Evolutionary conservation across 2,797 vertebrate species (phyloP).

Genomic region (Phoxinus dragarum): DNA sequence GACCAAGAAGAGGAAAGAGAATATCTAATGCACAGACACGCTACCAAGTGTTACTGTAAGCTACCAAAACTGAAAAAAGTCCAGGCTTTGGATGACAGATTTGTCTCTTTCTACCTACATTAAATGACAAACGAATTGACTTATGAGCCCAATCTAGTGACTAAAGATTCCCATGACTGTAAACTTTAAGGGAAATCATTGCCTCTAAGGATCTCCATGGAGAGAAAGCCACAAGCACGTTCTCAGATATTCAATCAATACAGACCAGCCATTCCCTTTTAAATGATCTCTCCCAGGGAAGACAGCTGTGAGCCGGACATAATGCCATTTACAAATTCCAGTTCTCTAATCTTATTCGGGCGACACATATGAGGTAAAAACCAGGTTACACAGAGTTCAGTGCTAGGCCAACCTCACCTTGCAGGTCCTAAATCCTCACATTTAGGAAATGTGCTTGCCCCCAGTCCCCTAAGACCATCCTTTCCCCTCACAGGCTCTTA

Average conservation of each 20-base stretch:
- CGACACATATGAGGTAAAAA: slow-evolving; percentile 48
- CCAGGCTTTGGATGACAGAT: slow-evolving; percentile 8
- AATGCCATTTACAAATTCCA: slow-evolving; percentile 23
- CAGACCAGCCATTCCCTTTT: slow-evolving; percentile 31
- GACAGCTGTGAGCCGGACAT: neutral
- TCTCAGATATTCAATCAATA: slow-evolving; percentile 38
- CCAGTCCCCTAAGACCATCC: slow-evolving; percentile 39
- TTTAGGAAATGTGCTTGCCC: slow-evolving; percentile 30
- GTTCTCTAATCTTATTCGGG: neutral
- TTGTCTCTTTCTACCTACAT: slow-evolving; percentile 17
- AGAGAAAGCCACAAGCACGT: slow-evolving; percentile 16
- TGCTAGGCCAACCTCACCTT: neutral
- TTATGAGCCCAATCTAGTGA: slow-evolving; percentile 42
- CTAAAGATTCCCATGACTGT: slow-evolving; percentile 25
- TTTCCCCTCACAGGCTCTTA: slow-evolving; percentile 56
- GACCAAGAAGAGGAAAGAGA: neutral
- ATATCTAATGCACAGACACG: slow-evolving; percentile 18
- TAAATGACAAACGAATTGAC: slow-evolving; percentile 43
- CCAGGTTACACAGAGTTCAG: slow-evolving; percentile 25
- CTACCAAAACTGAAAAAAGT: neutral
- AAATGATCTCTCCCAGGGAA: slow-evolving; percentile 38
- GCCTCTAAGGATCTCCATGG: slow-evolving; percentile 6
- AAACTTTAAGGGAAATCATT: slow-evolving; percentile 39
- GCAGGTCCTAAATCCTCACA: slow-evolving; percentile 40
- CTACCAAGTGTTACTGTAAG: neutral